A percentile compares a stretch with the other conserved stretches of the same genome.
phyloP scores from a whole-genome alignment of 2,113 vertebrate species.

The Thunnus maccoyii region DNA sequence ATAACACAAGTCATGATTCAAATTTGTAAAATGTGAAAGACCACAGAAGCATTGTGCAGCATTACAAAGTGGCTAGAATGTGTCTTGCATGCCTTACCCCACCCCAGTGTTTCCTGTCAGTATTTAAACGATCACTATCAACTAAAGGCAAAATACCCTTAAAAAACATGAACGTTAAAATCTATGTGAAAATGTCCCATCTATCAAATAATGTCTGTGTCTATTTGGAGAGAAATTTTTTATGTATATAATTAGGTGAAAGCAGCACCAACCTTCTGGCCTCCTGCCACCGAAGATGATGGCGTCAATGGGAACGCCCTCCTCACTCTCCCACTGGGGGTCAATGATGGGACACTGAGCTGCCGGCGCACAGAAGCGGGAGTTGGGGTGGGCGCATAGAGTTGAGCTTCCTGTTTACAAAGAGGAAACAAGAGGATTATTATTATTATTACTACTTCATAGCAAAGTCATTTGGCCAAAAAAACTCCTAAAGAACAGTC shows the following conservation, averaged over 20 bases:
- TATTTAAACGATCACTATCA: not conserved
- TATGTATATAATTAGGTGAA: not conserved
- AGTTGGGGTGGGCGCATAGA: conserved; percentile 95
- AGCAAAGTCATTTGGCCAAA: not conserved
- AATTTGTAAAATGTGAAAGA: not conserved
- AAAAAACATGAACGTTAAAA: not conserved
- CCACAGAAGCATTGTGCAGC: too few relatives aligned
- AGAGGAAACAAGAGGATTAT: not conserved
- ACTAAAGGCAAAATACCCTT: not conserved
- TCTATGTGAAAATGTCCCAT: not conserved
- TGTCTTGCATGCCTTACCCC: too few relatives aligned
- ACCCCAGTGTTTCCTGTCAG: too few relatives aligned
- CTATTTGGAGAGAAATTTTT: not conserved
- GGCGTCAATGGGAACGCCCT: conserved; percentile 95
- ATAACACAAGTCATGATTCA: not conserved
- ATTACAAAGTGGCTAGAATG: too few relatives aligned
- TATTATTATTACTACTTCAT: too few relatives aligned
- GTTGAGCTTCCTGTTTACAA: conserved; percentile 73
- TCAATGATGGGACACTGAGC: conserved; percentile 97
- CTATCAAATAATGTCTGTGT: not conserved
- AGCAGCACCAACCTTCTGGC: conserved; percentile 86
- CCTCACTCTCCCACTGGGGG: conserved; percentile 92
- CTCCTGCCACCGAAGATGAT: conserved; percentile 97
- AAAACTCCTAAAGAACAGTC: too few relatives aligned
- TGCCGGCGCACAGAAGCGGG: conserved; percentile 95